Evolutionary conservation across 2,797 vertebrate species (phyloP).

Genomic region (Gallirallus australis): DNA sequence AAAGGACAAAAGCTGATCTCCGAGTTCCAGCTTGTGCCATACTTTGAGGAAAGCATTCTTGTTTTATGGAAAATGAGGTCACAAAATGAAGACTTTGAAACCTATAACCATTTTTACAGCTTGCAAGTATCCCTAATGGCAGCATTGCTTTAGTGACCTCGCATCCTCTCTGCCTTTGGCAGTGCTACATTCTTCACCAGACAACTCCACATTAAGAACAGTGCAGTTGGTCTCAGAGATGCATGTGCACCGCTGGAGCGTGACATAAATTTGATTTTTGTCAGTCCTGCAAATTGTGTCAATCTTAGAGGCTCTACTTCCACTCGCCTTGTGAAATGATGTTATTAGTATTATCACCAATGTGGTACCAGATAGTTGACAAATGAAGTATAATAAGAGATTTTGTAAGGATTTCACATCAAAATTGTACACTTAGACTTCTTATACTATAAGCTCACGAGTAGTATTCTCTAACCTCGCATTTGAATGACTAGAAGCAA

Average conservation of each 20-base stretch:
- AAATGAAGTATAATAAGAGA: constrained; percentile 48
- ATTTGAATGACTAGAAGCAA: constrained; percentile 43
- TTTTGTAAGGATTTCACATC: constrained; percentile 15
- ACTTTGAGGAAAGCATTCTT: neutral
- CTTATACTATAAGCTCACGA: neutral
- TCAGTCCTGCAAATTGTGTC: constrained; percentile 41
- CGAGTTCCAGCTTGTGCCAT: neutral
- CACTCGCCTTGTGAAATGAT: neutral
- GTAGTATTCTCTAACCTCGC: constrained; percentile 22
- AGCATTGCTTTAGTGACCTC: neutral
- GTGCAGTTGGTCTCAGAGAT: neutral
- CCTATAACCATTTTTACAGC: neutral
- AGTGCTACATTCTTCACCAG: neutral
- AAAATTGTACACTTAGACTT: constrained; percentile 24
- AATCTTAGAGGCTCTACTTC: constrained; percentile 20
- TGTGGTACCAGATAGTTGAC: neutral
- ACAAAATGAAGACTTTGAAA: neutral
- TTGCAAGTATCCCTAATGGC: neutral
- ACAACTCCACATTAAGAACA: neutral
- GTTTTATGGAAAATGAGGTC: neutral
- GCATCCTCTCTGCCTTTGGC: neutral
- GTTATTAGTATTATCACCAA: constrained; percentile 28
- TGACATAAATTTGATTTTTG: constrained; percentile 26
- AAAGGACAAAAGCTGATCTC: neutral
- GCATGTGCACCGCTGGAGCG: neutral